Evolutionary conservation across 2,113 vertebrate species (phyloP).

Genomic region (Bagarius yarrelli): DNA sequence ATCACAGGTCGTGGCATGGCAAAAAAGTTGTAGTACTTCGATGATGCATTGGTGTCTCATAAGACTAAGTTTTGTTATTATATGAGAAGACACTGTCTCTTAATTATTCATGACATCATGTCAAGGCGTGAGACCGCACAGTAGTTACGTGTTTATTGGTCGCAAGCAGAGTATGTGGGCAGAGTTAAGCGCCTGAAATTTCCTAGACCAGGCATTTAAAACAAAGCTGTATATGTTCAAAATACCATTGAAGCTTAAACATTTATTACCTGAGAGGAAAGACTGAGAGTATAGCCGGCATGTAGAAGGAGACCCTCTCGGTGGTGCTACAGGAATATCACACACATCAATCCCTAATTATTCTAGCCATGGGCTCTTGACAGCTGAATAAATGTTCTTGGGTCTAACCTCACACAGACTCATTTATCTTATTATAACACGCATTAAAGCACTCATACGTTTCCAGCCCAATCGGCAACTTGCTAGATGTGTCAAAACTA

Average conservation of each 20-base stretch:
- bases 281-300: background rate
- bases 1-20: no score
- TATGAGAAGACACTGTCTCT: no score
- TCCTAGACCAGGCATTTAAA: constrained; percentile 4
- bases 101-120: no score
- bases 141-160: no score
- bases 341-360: constrained; percentile 49
- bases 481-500: background rate
- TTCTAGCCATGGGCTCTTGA: constrained; percentile 42
- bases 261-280: constrained; percentile 2
- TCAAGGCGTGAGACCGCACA: no score
- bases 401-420: constrained; percentile 27
- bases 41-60: no score
- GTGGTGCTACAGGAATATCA: constrained; percentile 45
- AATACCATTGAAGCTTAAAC: constrained; percentile 26
- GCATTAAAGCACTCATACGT: constrained; percentile 37
- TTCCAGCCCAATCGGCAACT: constrained; percentile 37
- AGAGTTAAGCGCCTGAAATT: no score
- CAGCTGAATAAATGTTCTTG: constrained; percentile 40
- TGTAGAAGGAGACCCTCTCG: constrained; percentile 25
- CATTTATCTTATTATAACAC: constrained; percentile 40
- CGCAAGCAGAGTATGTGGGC: no score
- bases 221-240: constrained; percentile 29
- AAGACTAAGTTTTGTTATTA: no score
- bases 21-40: no score